Base-by-base conservation (phyloP, 2,888 invertebrate genomes). In the Didymodactylos carnosus region DNA sequence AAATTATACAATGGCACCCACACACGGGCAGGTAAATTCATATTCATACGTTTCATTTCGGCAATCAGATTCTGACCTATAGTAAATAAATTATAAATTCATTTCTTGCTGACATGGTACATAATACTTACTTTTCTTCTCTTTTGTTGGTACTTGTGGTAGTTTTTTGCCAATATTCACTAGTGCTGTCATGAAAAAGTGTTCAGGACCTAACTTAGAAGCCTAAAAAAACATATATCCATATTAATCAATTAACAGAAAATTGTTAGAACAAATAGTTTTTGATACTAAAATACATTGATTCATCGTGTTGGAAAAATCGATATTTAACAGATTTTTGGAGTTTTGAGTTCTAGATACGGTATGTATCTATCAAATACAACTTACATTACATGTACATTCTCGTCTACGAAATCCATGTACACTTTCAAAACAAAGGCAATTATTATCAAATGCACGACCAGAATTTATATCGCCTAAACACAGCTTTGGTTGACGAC, bases 1-100 rank as follows among this genome's bases (percentile, higher is more conserved):
- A 88, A 87, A 78, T 89, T 89, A 83, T 92, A 90, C 70, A 97
- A 87, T 19, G 98, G 98, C 79, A 99, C 87, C 95, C 97, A 98
- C 76, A 98, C 97, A 75, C 94, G 86, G 16, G 97, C 95, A 19
- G 98, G 98, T 76, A 99, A 87, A 86, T 98, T 97, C 78, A 95
- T 87, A 85, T 98, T 98, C 75, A 98, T 86, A 78, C 91, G 87
- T 78, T 91, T 91, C 78, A 98, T 87, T 83, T 95, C 95, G 75
- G 94, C 93, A 77, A 94, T 88, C 78, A 98, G 86, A 69, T 71
- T 40, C 78, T 91, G 79, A 27, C 91, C 19, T 78, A 77, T 46
- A 70, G 51, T 70, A 69, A 75, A 53, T 39, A 73, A 43, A 39
- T 14, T 53, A 16, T 23, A 2, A 69, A 13, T 16, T 16, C 11